A percentile compares a stretch with the other conserved stretches of the same genome.
Conservation (phyloP, 1,140 invertebrate species). For the Chironomus tepperi region DNA sequence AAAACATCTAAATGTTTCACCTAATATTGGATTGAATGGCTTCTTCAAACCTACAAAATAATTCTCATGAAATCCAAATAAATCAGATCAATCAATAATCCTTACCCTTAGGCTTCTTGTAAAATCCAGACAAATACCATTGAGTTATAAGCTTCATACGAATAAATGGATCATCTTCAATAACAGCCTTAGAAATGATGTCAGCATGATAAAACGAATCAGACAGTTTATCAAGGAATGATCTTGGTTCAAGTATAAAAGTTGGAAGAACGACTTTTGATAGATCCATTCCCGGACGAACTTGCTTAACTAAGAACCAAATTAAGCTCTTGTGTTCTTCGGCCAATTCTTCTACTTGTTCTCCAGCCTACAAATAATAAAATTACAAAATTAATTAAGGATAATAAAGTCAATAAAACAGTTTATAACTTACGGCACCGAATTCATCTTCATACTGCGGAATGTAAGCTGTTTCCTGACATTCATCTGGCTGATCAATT, state of each 20-base stretch:
- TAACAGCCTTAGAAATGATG: slow-evolving; percentile 76
- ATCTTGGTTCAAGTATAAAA: slow-evolving; percentile 82
- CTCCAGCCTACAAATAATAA: slow-evolving; percentile 56
- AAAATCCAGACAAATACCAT: slow-evolving; percentile 85
- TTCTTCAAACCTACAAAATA: slow-evolving; percentile 60
- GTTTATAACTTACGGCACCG: slow-evolving; percentile 48
- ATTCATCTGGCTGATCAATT: slow-evolving; percentile 39
- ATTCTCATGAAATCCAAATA: background rate
- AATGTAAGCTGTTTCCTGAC: slow-evolving; percentile 52
- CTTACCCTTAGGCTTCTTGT: slow-evolving; percentile 75
- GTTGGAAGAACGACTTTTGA: slow-evolving; percentile 89
- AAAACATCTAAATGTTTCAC: slow-evolving; percentile 85
- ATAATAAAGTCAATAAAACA: slow-evolving; percentile 17
- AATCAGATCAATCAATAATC: too few species aligned
- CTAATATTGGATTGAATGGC: slow-evolving; percentile 90
- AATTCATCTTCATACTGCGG: slow-evolving; percentile 58
- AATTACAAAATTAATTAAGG: slow-evolving; percentile 26
- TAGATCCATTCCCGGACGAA: slow-evolving; percentile 92
- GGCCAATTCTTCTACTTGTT: slow-evolving; percentile 82
- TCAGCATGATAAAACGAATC: slow-evolving; percentile 94
- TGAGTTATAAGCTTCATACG: slow-evolving; percentile 81
- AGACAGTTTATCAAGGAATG: slow-evolving; percentile 85
- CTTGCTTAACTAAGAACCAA: slow-evolving; percentile 90
- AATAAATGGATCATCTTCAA: slow-evolving; percentile 77
- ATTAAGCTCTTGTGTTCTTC: slow-evolving; percentile 93